phyloP scores from a whole-genome alignment of 2,113 vertebrate species.

The Dissostichus mawsoni region DNA sequence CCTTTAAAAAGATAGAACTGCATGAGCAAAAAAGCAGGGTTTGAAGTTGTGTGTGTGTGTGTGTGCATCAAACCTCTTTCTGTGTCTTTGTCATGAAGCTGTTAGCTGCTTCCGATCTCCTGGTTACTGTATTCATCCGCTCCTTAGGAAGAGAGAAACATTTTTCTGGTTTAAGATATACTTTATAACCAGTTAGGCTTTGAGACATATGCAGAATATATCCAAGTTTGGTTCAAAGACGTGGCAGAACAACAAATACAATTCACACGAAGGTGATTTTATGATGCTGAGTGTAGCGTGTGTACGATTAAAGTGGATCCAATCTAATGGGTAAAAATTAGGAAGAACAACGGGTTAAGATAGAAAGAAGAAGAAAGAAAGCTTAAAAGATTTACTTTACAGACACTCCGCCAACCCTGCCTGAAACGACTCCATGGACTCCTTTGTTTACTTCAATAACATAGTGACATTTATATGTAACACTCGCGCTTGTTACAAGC shows the following conservation, averaged over 20 bases:
- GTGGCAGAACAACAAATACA: background rate
- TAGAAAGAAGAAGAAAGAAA: background rate
- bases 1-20: no score
- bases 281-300: no score
- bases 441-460: no score
- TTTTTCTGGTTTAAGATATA: background rate
- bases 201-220: background rate
- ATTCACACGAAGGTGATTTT: no score
- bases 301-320: background rate
- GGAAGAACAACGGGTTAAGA: background rate
- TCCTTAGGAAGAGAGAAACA: slow-evolving; percentile 50
- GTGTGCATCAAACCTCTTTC: slow-evolving; percentile 59
- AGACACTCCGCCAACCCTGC: no score
- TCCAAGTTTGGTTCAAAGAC: background rate
- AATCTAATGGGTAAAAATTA: background rate
- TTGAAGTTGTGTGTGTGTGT: background rate
- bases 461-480: no score
- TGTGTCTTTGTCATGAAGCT: slow-evolving; percentile 29
- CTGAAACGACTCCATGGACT: no score
- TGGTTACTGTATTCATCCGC: slow-evolving; percentile 58
- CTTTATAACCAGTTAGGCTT: background rate
- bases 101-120: slow-evolving; percentile 68
- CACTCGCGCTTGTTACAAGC: no score
- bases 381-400: background rate
- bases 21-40: no score